phyloP scores from a whole-genome alignment of 2,888 invertebrate species.

The Protodeltote pygarga region DNA sequence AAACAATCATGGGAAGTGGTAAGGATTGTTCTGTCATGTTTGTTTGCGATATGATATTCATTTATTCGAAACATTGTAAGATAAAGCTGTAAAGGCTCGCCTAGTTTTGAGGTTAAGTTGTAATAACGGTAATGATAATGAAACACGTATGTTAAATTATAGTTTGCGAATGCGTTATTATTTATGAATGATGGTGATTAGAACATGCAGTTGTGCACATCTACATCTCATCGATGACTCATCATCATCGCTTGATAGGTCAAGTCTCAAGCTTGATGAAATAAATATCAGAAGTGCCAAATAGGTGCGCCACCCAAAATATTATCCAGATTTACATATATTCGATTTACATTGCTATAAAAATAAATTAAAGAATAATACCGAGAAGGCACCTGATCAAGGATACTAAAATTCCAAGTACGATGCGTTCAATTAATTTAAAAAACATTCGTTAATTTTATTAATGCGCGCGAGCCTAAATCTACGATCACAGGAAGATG shows the following conservation, averaged over 20 bases:
- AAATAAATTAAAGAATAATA: constrained; percentile 55
- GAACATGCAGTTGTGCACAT: constrained; percentile 11
- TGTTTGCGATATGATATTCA: constrained; percentile 54
- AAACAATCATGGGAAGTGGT: constrained; percentile 77
- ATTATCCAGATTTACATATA: too few species aligned
- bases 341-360: constrained; percentile 30
- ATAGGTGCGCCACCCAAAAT: constrained; percentile 35
- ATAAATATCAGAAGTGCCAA: constrained; percentile 10
- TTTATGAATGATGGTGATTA: constrained; percentile 27
- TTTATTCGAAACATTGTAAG: constrained; percentile 40
- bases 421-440: constrained; percentile 82
- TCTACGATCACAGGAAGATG: constrained; percentile 81
- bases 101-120: constrained; percentile 29
- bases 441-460: constrained; percentile 85
- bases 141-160: constrained; percentile 23
- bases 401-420: constrained; percentile 78
- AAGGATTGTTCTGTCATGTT: constrained; percentile 72
- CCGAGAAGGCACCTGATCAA: constrained; percentile 68
- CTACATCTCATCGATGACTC: constrained; percentile 18
- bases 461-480: constrained; percentile 80
- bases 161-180: constrained; percentile 20
- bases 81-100: constrained; percentile 21
- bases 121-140: constrained; percentile 24
- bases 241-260: constrained; percentile 7
- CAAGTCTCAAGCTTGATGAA: constrained; percentile 2